Conservation (phyloP, 2,888 invertebrate genomes). For the Malacosoma neustria region DNA sequence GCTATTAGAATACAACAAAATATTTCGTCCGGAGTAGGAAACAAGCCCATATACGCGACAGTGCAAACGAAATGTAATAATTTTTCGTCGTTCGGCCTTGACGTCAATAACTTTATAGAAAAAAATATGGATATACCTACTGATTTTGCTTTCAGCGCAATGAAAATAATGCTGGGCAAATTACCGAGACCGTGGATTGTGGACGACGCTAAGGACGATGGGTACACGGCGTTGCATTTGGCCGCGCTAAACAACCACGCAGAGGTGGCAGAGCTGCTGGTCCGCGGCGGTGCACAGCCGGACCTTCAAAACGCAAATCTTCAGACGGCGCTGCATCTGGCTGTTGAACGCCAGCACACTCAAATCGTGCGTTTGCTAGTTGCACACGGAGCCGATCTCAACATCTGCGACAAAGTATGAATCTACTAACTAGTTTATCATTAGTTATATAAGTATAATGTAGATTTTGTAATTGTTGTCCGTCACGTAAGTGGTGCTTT, state of each 20-base stretch:
- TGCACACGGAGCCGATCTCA: constrained; percentile 93
- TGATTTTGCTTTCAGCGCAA: constrained; percentile 92
- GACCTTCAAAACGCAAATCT: constrained; percentile 97
- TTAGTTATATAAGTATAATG: too few species aligned
- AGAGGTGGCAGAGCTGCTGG: constrained; percentile 94
- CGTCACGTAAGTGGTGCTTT: too few species aligned
- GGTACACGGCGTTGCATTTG: constrained; percentile 96
- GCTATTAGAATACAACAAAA: too few species aligned
- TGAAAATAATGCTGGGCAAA: constrained; percentile 95
- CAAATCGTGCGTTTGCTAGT: constrained; percentile 96
- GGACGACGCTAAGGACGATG: constrained; percentile 98
- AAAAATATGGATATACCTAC: too few species aligned
- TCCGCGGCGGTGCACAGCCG: constrained; percentile 93
- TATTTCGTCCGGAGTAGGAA: too few species aligned
- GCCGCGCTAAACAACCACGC: constrained; percentile 98
- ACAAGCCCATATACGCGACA: too few species aligned
- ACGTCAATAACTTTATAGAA: too few species aligned
- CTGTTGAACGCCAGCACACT: constrained; percentile 97
- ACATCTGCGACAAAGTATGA: constrained; percentile 94
- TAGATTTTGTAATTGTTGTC: too few species aligned
- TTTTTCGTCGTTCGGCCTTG: too few species aligned
- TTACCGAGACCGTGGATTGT: constrained; percentile 97
- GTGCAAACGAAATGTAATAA: too few species aligned
- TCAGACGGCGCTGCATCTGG: constrained; percentile 94
- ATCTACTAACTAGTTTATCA: constrained; percentile 38